A percentile compares a stretch with the other conserved stretches of the same genome.
Conservation (phyloP, 2,888 invertebrate genomes). For the Mimas tiliae region DNA sequence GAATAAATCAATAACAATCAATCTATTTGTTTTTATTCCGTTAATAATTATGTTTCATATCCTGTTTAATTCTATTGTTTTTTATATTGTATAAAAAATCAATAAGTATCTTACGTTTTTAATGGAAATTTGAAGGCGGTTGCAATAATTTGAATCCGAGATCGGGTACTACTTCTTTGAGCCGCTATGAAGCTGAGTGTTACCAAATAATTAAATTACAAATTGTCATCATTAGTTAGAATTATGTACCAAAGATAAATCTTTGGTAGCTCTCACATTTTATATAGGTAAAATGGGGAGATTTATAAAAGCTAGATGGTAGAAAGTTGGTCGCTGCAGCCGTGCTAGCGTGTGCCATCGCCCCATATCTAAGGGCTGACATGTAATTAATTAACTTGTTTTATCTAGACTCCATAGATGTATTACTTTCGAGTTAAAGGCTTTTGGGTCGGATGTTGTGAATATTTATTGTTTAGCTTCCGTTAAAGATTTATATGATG, state of each 20-base stretch:
- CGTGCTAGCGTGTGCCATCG: constrained; percentile 16
- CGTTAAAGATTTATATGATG: not conserved
- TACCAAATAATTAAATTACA: too few relatives aligned
- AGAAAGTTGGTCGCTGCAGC: constrained; percentile 11
- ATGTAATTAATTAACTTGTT: constrained; percentile 22
- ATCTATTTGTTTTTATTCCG: not conserved
- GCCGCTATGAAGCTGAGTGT: too few relatives aligned
- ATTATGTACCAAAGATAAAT: too few relatives aligned
- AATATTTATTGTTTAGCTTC: not conserved
- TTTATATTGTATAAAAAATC: too few relatives aligned
- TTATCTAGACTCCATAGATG: constrained; percentile 16
- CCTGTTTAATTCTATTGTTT: not conserved
- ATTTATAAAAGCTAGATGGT: constrained; percentile 17
- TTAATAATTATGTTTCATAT: not conserved
- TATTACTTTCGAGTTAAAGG: constrained; percentile 10
- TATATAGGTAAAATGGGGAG: constrained; percentile 1
- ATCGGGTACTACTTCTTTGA: too few relatives aligned
- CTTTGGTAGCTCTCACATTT: not conserved
- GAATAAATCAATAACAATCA: not conserved
- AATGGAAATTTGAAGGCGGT: not conserved
- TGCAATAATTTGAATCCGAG: not conserved
- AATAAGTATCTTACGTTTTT: too few relatives aligned
- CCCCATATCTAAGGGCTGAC: constrained; percentile 23
- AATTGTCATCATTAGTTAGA: too few relatives aligned
- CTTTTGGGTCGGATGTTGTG: not conserved